Evolutionary conservation across 2,888 invertebrate species (phyloP).

Genomic region (Andrena bicolor): DNA sequence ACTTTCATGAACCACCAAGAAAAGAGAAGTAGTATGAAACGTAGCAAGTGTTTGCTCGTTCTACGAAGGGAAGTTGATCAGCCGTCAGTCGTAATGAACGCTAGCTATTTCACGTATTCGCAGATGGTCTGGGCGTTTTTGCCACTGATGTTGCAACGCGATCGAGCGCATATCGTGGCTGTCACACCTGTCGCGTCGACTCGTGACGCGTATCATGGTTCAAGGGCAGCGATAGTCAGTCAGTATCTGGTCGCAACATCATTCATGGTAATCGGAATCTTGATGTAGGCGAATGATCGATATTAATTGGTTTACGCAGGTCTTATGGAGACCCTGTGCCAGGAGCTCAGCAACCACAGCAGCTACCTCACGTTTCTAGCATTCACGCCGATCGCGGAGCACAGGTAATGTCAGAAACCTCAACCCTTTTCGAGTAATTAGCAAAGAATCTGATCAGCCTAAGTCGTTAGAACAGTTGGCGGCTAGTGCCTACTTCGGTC

Average conservation of each 20-base stretch:
- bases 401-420: constrained; percentile 68
- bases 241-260: constrained; percentile 28
- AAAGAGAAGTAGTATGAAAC: too few species aligned
- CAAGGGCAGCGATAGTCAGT: constrained; percentile 81
- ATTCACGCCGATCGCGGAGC: constrained; percentile 76
- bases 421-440: background rate
- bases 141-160: constrained; percentile 77
- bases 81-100: too few species aligned
- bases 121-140: constrained; percentile 82
- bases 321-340: constrained; percentile 79
- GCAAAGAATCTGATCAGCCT: too few species aligned
- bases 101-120: constrained; percentile 8
- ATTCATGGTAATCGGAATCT: background rate
- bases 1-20: too few species aligned
- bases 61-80: too few species aligned
- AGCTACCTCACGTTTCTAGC: constrained; percentile 78
- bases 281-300: background rate
- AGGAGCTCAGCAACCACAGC: constrained; percentile 72
- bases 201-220: constrained; percentile 78
- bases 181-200: constrained; percentile 78
- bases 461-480: too few species aligned
- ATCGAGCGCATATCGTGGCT: constrained; percentile 78
- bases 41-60: too few species aligned
- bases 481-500: too few species aligned
- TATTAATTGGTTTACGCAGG: constrained; percentile 66